Evolutionary conservation across 1,140 invertebrate genomes (phyloP).

Genomic region (Drosophila lini): DNA sequence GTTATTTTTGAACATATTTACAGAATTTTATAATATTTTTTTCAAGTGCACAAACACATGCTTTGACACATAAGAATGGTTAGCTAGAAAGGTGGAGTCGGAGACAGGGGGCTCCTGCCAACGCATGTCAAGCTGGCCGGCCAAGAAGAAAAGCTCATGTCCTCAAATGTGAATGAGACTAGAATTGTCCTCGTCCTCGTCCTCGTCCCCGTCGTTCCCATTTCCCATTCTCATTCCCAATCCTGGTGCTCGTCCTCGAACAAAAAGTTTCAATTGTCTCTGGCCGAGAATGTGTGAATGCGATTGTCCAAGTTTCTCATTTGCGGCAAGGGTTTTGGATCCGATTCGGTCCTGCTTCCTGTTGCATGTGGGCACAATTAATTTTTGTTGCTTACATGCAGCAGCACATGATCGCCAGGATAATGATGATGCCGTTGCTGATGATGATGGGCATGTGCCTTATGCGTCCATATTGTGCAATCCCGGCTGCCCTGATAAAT

Average conservation of each 20-base stretch:
- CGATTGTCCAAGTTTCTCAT: conserved; percentile 72
- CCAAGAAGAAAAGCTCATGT: conserved; percentile 61
- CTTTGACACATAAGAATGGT: conserved; percentile 34
- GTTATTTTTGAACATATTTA: background rate
- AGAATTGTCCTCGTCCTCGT: conserved; percentile 52
- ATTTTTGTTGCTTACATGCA: conserved; percentile 59
- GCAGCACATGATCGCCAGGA: conserved; percentile 37
- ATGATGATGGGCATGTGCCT: conserved; percentile 32
- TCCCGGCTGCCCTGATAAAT: conserved; percentile 40
- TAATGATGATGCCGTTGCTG: conserved; percentile 46
- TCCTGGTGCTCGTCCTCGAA: conserved; percentile 33
- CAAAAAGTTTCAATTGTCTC: conserved; percentile 77
- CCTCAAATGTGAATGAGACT: conserved; percentile 59
- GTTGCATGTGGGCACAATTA: conserved; percentile 73
- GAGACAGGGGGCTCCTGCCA: conserved; percentile 30
- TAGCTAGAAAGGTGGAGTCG: conserved; percentile 6
- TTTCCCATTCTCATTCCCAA: conserved; percentile 5
- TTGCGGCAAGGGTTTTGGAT: conserved; percentile 35
- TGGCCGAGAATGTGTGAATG: conserved; percentile 75
- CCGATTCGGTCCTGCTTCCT: conserved; percentile 49
- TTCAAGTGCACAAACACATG: conserved; percentile 30
- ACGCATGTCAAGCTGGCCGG: conserved; percentile 37
- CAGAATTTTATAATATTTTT: background rate
- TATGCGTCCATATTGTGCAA: conserved; percentile 42
- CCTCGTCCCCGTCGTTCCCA: conserved; percentile 21